Conservation (phyloP, 2,888 invertebrate species). For the Euclidia mi region DNA sequence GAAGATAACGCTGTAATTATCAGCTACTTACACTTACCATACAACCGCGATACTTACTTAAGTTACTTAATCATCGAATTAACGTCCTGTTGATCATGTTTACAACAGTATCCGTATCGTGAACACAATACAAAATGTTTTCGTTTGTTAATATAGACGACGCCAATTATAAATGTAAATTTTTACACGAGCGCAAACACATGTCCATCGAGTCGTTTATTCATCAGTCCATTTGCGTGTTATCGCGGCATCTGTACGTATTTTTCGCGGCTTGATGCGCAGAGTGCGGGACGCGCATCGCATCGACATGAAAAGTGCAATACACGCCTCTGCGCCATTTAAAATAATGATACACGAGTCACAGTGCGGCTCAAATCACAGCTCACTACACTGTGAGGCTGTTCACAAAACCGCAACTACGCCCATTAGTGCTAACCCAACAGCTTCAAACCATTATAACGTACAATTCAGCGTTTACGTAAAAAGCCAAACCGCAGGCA, state of each 20-base stretch:
- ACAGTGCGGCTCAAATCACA: constrained; percentile 44
- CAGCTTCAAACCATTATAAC: not conserved
- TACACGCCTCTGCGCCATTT: too few relatives aligned
- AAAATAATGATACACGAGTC: constrained; percentile 34
- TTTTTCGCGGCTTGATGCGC: constrained; percentile 15
- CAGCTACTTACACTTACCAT: constrained; percentile 17
- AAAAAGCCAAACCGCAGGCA: too few relatives aligned
- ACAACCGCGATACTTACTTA: too few relatives aligned
- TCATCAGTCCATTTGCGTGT: constrained; percentile 44
- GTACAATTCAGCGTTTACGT: too few relatives aligned
- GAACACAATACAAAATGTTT: constrained; percentile 19
- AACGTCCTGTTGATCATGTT: not conserved
- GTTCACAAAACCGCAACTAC: constrained; percentile 36
- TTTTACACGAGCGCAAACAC: constrained; percentile 48
- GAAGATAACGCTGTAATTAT: constrained; percentile 45
- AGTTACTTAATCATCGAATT: not conserved
- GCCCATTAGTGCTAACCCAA: constrained; percentile 25
- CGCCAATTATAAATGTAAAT: constrained; percentile 59
- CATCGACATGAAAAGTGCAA: constrained; percentile 40
- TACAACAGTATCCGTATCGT: constrained; percentile 22
- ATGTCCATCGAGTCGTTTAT: constrained; percentile 37
- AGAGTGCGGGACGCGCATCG: too few relatives aligned
- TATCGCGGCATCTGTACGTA: constrained; percentile 36
- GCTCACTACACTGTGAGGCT: constrained; percentile 8
- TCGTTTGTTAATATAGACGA: constrained; percentile 35